Evolutionary conservation across 2,113 vertebrate genomes (phyloP).

Genomic region (Pluvianellus socialis): DNA sequence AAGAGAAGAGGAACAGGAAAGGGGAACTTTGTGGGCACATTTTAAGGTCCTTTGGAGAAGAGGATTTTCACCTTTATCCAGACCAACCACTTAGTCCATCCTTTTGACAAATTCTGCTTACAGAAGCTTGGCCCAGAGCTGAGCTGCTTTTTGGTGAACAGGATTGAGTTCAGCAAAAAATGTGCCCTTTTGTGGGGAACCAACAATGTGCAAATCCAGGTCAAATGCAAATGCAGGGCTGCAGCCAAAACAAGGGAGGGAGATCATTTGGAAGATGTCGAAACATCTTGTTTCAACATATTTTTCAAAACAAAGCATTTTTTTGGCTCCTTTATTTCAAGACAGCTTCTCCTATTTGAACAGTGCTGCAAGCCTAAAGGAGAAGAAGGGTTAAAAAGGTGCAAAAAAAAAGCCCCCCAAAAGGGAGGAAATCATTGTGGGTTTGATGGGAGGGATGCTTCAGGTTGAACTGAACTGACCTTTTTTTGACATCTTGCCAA

Average conservation of each 20-base stretch:
- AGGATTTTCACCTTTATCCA: slow-evolving; percentile 29
- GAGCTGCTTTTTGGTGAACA: background rate
- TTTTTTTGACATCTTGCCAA: background rate
- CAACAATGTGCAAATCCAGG: slow-evolving; percentile 65
- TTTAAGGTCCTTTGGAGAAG: background rate
- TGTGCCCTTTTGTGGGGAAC: slow-evolving; percentile 61
- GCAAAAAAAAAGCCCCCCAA: background rate
- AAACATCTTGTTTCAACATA: slow-evolving; percentile 47
- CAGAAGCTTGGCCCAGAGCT: background rate
- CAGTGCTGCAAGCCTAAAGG: background rate
- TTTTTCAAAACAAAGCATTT: background rate
- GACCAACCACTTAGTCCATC: background rate
- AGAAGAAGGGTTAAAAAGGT: slow-evolving; percentile 36
- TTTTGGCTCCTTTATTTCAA: background rate
- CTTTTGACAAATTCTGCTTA: background rate
- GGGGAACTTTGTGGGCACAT: background rate
- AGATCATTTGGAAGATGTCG: slow-evolving; percentile 55
- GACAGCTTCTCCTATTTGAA: slow-evolving; percentile 2
- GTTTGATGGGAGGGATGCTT: background rate
- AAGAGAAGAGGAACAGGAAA: slow-evolving; percentile 6
- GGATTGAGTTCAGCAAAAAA: slow-evolving; percentile 27
- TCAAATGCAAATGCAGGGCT: slow-evolving; percentile 58
- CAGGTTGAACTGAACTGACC: background rate
- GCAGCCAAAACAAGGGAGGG: slow-evolving; percentile 50
- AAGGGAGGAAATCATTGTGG: background rate